A percentile compares a stretch with the other conserved stretches of the same genome.
These are phyloP conservation scores for Amblyjoppa proteus DNA, from an alignment of 2,888 invertebrate species.

Conservation along the genomic window DNA sequence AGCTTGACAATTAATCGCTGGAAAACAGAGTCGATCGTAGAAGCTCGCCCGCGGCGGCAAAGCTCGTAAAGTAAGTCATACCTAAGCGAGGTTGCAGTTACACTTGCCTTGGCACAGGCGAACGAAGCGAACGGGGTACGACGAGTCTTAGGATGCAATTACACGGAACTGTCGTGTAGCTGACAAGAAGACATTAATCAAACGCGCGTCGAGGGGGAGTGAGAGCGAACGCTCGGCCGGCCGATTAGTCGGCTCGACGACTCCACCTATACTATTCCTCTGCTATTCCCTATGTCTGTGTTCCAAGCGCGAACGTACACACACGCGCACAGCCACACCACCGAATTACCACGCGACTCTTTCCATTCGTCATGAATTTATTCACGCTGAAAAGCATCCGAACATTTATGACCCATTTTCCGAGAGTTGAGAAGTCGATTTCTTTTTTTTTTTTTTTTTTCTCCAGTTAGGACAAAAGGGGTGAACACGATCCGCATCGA, in stretches of 20 bases:
- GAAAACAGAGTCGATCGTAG: constrained; percentile 50
- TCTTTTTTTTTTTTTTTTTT: neutral
- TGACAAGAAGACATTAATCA: constrained; percentile 70
- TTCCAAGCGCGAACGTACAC: neutral
- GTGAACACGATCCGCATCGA: too few relatives aligned
- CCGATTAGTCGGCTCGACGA: constrained; percentile 60
- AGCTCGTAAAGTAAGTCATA: constrained; percentile 49
- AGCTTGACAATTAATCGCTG: constrained; percentile 55
- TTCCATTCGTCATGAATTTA: constrained; percentile 46
- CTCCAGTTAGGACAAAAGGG: neutral
- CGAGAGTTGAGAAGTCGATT: neutral
- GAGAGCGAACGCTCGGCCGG: constrained; percentile 43
- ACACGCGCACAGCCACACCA: neutral
- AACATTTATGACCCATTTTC: constrained; percentile 35
- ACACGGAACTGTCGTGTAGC: constrained; percentile 66
- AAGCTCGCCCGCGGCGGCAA: constrained; percentile 51
- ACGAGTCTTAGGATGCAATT: constrained; percentile 63
- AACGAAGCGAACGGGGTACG: constrained; percentile 9
- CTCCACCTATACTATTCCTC: constrained; percentile 24
- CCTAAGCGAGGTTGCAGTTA: constrained; percentile 15
- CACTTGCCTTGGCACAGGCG: constrained; percentile 36
- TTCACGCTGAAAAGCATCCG: constrained; percentile 17
- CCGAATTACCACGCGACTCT: neutral
- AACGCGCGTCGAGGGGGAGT: constrained; percentile 42
- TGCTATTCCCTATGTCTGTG: neutral